These are phyloP conservation scores for Thera obeliscata DNA, from an alignment of 2,888 invertebrate genomes.

Conservation along the genomic window DNA sequence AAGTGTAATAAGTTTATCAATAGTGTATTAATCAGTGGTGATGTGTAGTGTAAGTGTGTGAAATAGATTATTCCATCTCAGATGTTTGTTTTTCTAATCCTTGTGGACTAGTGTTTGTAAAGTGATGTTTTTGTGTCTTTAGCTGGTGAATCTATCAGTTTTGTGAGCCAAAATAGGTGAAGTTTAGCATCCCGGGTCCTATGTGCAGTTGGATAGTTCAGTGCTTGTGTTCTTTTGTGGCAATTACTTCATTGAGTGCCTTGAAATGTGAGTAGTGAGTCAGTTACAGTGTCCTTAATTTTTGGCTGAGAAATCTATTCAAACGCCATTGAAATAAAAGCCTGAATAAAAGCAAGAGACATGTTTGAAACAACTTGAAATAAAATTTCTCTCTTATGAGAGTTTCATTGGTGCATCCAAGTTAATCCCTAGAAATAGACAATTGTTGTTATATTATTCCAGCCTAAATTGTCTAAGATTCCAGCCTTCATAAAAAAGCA, in stretches of 20 bases:
- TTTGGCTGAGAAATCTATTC: slow-evolving; percentile 8
- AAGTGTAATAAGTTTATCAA: slow-evolving; percentile 64
- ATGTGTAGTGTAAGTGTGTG: slow-evolving; percentile 83
- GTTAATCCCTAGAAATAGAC: slow-evolving; percentile 5
- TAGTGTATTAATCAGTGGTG: slow-evolving; percentile 79
- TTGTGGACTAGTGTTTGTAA: slow-evolving; percentile 58
- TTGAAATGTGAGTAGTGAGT: slow-evolving; percentile 28
- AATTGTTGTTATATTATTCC: background rate
- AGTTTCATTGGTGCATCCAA: slow-evolving; percentile 9
- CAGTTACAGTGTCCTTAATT: slow-evolving; percentile 13
- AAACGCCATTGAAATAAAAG: slow-evolving; percentile 17
- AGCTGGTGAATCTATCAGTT: slow-evolving; percentile 26
- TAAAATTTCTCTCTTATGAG: background rate
- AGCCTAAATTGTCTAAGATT: slow-evolving; percentile 3
- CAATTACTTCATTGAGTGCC: slow-evolving; percentile 19
- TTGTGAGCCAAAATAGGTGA: slow-evolving; percentile 29
- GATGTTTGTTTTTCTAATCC: slow-evolving; percentile 81
- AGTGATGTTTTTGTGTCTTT: slow-evolving; percentile 37
- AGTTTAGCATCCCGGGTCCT: slow-evolving; percentile 18
- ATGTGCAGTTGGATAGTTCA: slow-evolving; percentile 26
- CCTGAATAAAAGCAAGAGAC: slow-evolving; percentile 1
- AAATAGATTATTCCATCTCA: slow-evolving; percentile 79
- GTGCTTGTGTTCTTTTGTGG: slow-evolving; percentile 29
- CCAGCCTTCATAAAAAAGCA: too few relatives aligned
- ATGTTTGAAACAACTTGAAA: background rate